Evolutionary conservation across 2,888 invertebrate species (phyloP), one percentile per base, ranked within the genome.

Genomic region (Ophion obscuratus): DNA sequence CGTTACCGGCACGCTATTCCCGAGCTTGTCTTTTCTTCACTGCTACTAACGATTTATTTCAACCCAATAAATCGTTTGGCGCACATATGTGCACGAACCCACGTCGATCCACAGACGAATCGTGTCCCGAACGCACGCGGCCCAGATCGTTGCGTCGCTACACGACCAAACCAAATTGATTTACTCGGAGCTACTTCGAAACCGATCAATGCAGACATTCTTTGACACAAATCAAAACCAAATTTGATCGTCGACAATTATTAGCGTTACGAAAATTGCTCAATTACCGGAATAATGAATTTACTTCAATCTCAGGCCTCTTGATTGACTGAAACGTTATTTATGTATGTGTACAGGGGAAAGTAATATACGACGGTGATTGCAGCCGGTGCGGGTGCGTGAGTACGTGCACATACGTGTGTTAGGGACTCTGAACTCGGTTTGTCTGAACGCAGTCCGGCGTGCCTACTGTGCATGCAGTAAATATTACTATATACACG

Each of bases 381-480:
- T 68, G 47, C 47, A 47, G 75, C 61, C 59, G 40, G 62, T 53
- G 78, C 24, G 67, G 70, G 75, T 36, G 61, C 59, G 64, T 6
- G 74, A 11, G 71, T 84, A 80, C 64, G 71, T 71, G 36, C 36
- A 68, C 44, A 14, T 20, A 64, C 31, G 24, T 17, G 47, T 47
- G 47, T 47, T 11, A 74, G 74, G 5, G 17, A 74, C 20, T 74
- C 11, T 24, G 31, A 71, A 44, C 78, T 53, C 59, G 71, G 27
- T 31, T 9, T 14, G 76, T 36, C 71, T 59, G 68, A 83, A 59
- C 64, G 70, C 68, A 66, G 64, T 75, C 31, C 68, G 74, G 74
- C 83, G 74, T 74, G 83, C 78, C 83, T 83, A 74, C 78, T 67
- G 79, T 79, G 11, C 24, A 11, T 4, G 27, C 4, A 11, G 11